phyloP scores from a whole-genome alignment of 92 coral and sea anemone genomes.

The Scolanthus callimorphus region DNA sequence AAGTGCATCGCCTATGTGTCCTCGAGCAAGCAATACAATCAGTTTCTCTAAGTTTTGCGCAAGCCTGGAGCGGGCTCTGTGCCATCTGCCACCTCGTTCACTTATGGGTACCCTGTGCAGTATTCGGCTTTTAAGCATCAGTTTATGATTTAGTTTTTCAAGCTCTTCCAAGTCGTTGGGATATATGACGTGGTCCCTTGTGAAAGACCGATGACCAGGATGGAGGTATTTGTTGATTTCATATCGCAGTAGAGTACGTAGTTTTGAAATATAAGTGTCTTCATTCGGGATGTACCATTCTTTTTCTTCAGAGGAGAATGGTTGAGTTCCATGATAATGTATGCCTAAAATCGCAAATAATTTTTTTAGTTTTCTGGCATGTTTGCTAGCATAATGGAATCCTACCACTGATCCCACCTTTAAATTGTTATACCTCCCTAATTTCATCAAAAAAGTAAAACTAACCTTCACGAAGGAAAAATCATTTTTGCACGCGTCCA shows the following conservation, averaged over 20 bases:
- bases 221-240: neutral
- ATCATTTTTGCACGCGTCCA: too few relatives aligned
- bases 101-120: constrained; percentile 8
- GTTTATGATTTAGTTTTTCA: constrained; percentile 2
- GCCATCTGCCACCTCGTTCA: constrained; percentile 20
- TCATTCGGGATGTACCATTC: too few relatives aligned
- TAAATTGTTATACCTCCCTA: too few relatives aligned
- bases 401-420: too few relatives aligned
- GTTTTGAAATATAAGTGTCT: neutral
- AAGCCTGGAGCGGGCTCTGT: constrained; percentile 8
- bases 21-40: constrained; percentile 18
- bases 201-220: neutral
- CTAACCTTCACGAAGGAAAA: too few relatives aligned
- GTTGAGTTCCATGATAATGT: too few relatives aligned
- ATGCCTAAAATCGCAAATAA: too few relatives aligned
- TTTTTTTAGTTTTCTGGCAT: too few relatives aligned
- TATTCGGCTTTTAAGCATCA: constrained; percentile 11
- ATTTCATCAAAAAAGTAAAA: too few relatives aligned
- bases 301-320: too few relatives aligned
- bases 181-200: neutral
- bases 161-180: neutral
- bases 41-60: constrained; percentile 24
- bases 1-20: neutral
- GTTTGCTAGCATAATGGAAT: too few relatives aligned
- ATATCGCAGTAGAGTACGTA: neutral